Base-by-base conservation (phyloP, 2,113 vertebrate species). In the Heterotilapia buettikoferi region DNA sequence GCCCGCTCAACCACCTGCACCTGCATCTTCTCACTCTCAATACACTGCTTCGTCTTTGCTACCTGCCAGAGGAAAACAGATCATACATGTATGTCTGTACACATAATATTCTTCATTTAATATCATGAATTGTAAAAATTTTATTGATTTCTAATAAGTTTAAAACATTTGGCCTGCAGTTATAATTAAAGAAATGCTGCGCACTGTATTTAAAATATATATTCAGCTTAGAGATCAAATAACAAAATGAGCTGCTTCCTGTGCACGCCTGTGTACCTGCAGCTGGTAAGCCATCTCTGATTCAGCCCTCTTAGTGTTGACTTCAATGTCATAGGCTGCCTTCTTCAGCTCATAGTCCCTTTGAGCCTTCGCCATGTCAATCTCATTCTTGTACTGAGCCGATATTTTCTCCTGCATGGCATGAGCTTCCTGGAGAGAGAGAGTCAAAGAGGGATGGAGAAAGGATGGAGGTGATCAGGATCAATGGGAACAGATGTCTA, bases 331-430 rank as follows among this genome's bases (percentile, higher is more conserved):
- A 1, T 98, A 98, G 1, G 96, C 86, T 0, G 98, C 98, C 84
- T 98, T 98, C 93, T 98, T 98, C 93, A 98, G 96, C 90, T 98
- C 98, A 0, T 97, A 98, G 95, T 98, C 97, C 79, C 98, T 96
- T 91, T 98, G 98, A 1, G 98, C 97, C 40, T 98, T 98, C 5
- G 98, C 98, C 97, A 98, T 98, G 86, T 98, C 97, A 1, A 98
- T 98, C 90, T 98, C 98, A 21, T 97, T 98, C 90, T 97, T 91
- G 87, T 97, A 98, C 92, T 98, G 98, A 54, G 98, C 97, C 0
- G 98, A 98, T 7, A 98, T 93, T 86, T 98, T 98, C 89, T 97
- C 96, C 90, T 98, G 98, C 95, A 97, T 97, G 1, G 98, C 98
- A 71, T 97, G 97, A 9, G 98, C 98, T 88, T 98, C 98, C 98